These are phyloP conservation scores for Drosophila bocqueti DNA, from an alignment of 1,140 invertebrate species.

Conservation along the genomic window DNA sequence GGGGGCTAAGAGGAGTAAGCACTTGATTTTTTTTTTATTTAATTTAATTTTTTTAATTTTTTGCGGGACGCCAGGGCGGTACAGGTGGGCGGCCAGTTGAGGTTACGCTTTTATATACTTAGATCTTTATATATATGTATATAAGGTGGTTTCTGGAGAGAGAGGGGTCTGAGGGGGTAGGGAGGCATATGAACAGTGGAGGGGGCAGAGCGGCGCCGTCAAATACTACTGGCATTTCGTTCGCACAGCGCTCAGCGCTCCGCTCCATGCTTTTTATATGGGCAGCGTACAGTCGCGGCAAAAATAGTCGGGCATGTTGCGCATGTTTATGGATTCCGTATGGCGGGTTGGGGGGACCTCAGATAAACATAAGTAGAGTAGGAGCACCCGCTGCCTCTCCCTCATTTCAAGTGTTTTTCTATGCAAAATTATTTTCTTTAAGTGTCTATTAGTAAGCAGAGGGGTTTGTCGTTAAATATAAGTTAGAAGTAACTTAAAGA, in stretches of 20 bases:
- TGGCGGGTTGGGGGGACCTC: slow-evolving; percentile 4
- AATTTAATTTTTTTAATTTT: not conserved
- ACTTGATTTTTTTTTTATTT: not conserved
- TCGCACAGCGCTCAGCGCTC: slow-evolving; percentile 69
- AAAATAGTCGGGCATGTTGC: slow-evolving; percentile 73
- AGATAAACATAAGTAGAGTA: slow-evolving; percentile 14
- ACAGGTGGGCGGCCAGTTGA: slow-evolving; percentile 62
- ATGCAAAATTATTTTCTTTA: slow-evolving; percentile 9
- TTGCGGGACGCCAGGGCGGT: slow-evolving; percentile 11
- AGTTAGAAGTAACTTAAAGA: not conserved
- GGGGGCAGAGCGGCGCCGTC: slow-evolving; percentile 60
- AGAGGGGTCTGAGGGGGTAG: not conserved
- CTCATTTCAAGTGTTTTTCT: slow-evolving; percentile 3
- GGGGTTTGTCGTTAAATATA: not conserved
- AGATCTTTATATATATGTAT: slow-evolving; percentile 1
- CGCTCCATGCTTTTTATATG: slow-evolving; percentile 79
- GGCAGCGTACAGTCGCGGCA: slow-evolving; percentile 80
- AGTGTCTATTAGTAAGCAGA: slow-evolving; percentile 5
- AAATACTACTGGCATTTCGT: slow-evolving; percentile 82
- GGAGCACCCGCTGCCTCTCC: not conserved
- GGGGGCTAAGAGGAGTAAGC: not conserved
- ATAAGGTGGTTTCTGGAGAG: slow-evolving; percentile 19
- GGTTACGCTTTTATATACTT: slow-evolving; percentile 15
- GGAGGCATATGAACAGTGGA: slow-evolving; percentile 5
- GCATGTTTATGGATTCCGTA: slow-evolving; percentile 33